phyloP scores from a whole-genome alignment of 1,140 invertebrate genomes.

The Drosophila quadrilineata region DNA sequence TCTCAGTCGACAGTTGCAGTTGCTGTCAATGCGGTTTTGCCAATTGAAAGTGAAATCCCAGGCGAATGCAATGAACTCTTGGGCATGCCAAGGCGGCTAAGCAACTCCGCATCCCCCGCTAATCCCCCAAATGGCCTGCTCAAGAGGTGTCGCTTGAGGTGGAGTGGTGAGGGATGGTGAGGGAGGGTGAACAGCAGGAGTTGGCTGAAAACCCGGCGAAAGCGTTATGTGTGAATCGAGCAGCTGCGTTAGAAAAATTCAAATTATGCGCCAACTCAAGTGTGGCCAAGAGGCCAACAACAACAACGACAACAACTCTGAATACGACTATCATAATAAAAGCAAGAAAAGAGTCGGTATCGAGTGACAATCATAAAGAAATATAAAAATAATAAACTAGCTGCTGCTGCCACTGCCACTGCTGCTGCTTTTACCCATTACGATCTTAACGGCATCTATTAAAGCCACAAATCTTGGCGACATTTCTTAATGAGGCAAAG shows the following conservation, averaged over 20 bases:
- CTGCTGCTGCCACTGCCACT: neutral
- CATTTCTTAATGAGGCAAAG: constrained; percentile 46
- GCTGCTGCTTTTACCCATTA: constrained; percentile 42
- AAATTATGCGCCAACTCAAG: constrained; percentile 39
- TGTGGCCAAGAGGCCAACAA: constrained; percentile 29
- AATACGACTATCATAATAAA: too few relatives aligned
- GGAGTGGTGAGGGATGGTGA: neutral
- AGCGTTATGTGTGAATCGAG: constrained; percentile 11
- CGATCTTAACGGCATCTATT: constrained; percentile 36
- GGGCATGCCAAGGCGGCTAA: constrained; percentile 26
- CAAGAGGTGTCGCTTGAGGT: neutral
- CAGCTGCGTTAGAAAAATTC: constrained; percentile 50
- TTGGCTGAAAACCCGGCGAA: too few relatives aligned
- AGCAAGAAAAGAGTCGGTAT: constrained; percentile 19
- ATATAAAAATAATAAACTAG: constrained; percentile 24
- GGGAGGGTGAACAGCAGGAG: neutral
- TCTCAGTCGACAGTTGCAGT: neutral
- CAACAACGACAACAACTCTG: constrained; percentile 8
- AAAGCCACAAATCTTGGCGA: constrained; percentile 49
- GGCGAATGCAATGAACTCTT: constrained; percentile 44
- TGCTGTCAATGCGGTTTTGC: constrained; percentile 35
- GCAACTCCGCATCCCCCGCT: constrained; percentile 37
- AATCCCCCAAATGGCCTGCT: neutral
- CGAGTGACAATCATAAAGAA: constrained; percentile 44
- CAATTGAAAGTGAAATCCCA: constrained; percentile 46